phyloP scores from a whole-genome alignment of 1,140 invertebrate genomes.

The Rhynchophorus ferrugineus region DNA sequence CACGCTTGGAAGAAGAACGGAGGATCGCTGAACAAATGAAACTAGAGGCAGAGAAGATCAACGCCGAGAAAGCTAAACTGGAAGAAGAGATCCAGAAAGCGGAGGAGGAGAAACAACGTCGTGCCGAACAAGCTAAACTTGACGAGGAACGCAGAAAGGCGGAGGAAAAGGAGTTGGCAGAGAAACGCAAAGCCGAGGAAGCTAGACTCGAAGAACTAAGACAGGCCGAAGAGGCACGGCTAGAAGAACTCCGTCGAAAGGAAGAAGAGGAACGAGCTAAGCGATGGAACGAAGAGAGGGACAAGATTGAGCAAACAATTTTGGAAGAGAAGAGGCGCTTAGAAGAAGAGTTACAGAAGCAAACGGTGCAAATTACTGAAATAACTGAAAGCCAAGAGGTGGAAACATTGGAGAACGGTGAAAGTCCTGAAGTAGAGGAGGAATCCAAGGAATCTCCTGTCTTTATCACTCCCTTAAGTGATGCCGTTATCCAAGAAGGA shows the following conservation, averaged over 20 bases:
- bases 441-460: slow-evolving; percentile 44
- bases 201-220: slow-evolving; percentile 7
- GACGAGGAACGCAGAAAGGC: slow-evolving; percentile 24
- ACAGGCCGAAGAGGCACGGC: slow-evolving; percentile 26
- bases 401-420: slow-evolving; percentile 20
- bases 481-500: slow-evolving; percentile 65
- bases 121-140: slow-evolving; percentile 14
- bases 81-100: slow-evolving; percentile 15
- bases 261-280: slow-evolving; percentile 17
- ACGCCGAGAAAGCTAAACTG: slow-evolving; percentile 20
- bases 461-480: slow-evolving; percentile 57
- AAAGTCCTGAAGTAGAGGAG: slow-evolving; percentile 23
- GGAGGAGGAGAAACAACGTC: slow-evolving; percentile 36
- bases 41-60: slow-evolving; percentile 41
- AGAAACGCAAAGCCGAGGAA: slow-evolving; percentile 23
- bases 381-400: slow-evolving; percentile 25
- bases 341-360: slow-evolving; percentile 19
- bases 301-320: slow-evolving; percentile 14
- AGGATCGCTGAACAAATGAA: slow-evolving; percentile 34
- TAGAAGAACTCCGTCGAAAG: slow-evolving; percentile 35
- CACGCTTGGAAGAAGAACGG: slow-evolving; percentile 37
- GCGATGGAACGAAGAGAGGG: slow-evolving; percentile 22
- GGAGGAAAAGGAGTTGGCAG: slow-evolving; percentile 28
- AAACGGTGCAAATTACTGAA: slow-evolving; percentile 26
- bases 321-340: slow-evolving; percentile 16